Percentiles rank a stretch among this genome's conserved stretches.
Conservation (phyloP, 53 echinoderm and acorn worm species). For the Astropecten irregularis region DNA sequence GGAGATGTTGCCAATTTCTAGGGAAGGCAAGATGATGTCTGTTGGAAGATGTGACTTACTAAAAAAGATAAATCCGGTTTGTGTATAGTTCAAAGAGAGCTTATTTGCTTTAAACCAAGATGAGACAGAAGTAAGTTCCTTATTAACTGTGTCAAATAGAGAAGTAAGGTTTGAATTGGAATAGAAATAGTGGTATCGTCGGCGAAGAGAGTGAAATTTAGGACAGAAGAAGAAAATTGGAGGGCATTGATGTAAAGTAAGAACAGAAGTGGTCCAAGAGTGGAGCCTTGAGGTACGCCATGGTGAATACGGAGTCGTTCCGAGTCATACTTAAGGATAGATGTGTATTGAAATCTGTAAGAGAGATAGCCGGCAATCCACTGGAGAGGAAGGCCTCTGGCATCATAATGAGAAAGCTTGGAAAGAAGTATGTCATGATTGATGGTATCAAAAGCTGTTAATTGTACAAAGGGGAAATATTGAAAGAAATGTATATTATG, state of each 20-base stretch:
- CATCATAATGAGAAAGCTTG: not conserved
- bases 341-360: not conserved
- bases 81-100: no score
- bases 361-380: not conserved
- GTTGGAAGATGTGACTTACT: not conserved
- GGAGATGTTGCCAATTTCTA: not conserved
- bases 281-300: slow-evolving; percentile 16
- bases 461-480: not conserved
- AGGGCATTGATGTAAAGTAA: not conserved
- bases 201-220: not conserved
- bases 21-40: not conserved
- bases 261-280: not conserved
- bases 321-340: not conserved
- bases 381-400: not conserved
- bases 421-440: not conserved
- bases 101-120: slow-evolving; percentile 1
- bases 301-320: not conserved
- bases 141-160: not conserved
- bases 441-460: not conserved
- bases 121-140: not conserved
- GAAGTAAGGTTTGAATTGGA: not conserved
- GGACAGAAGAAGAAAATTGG: not conserved
- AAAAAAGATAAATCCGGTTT: no score
- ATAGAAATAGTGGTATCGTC: slow-evolving; percentile 2
- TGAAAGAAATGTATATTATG: not conserved